Conservation (phyloP, 2,888 invertebrate species). For the Leucania comma region DNA sequence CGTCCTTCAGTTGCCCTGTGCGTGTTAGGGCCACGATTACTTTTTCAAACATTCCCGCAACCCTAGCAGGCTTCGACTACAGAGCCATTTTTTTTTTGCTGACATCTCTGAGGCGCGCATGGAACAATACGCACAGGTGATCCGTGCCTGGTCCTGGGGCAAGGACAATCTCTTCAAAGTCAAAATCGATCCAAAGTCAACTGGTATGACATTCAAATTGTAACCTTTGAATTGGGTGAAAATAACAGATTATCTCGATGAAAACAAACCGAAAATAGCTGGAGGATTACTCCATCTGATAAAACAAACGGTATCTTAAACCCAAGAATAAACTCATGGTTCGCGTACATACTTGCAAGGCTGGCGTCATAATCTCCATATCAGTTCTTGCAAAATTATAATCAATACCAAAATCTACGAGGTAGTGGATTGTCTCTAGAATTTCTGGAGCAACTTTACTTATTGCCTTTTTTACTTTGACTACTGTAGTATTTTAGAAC, state of each 20-base stretch:
- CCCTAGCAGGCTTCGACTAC: too few species aligned
- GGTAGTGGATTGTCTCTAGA: slow-evolving; percentile 14
- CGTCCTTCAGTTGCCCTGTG: too few species aligned
- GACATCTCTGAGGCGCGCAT: too few species aligned
- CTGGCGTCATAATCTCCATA: slow-evolving; percentile 46
- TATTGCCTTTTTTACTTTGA: background rate
- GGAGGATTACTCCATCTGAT: slow-evolving; percentile 57
- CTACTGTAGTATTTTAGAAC: too few species aligned
- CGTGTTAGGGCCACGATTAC: too few species aligned
- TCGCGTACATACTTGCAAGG: slow-evolving; percentile 31
- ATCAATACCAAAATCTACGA: slow-evolving; percentile 43
- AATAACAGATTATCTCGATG: slow-evolving; percentile 47
- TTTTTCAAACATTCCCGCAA: too few species aligned
- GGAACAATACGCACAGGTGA: background rate
- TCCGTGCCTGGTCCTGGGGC: too few species aligned
- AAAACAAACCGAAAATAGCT: slow-evolving; percentile 54
- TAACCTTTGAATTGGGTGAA: slow-evolving; percentile 19
- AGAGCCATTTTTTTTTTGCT: too few species aligned
- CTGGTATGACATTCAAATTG: slow-evolving; percentile 36
- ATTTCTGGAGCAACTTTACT: background rate
- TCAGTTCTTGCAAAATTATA: slow-evolving; percentile 42
- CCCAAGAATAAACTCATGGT: slow-evolving; percentile 56
- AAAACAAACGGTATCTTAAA: slow-evolving; percentile 58
- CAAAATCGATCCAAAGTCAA: too few species aligned
- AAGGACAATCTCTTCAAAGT: background rate